Evolutionary conservation across 2,113 vertebrate species (phyloP), one percentile per base, ranked within the genome.

Genomic region (Saguinus imperator): DNA sequence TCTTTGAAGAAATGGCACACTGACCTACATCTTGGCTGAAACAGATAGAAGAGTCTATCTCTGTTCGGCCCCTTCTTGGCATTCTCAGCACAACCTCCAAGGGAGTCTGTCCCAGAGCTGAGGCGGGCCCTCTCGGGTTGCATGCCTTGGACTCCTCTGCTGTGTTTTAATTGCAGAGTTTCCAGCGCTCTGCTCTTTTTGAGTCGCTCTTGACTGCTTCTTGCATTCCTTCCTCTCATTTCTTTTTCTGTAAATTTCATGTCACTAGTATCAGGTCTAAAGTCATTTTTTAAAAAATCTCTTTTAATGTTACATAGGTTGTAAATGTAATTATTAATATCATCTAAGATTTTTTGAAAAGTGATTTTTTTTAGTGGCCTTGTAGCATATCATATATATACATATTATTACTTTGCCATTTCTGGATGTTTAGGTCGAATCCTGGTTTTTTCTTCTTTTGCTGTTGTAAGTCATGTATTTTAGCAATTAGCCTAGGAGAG

Each of bases 1-100:
- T 97, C 95, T 98, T 94, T 94, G 96, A 94, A 98, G 96, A 72
- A 94, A 43, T 93, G 96, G 93, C 98, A 97, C 92, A 96, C 92
- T 98, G 97, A 97, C 98, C 97, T 95, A 97, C 73, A 97, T 98
- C 94, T 52, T 5, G 0, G 57, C 95, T 14, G 81, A 70, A 61
- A 84, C 29, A 52, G 81, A 94, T 89, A 84, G 96, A 70, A 68
- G 81, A 77, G 58, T 48, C 66, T 57, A 6, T 95, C 95, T 92
- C 70, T 5, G n/a, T 48, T 27, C 57, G 58, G 95, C 37, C 48
- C 66, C 86, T 91, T 43, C 70, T 94, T 58, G 81, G 95, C 27
- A 29, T 64, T 70, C 45, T 82, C 14, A 0, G 2, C 8, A 11
- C 45, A 14, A 0, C 82, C 81, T 82, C 8, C 8, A 1, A 27